These are phyloP conservation scores for Sebastes iracundus DNA, from an alignment of 2,797 vertebrate genomes.

Conservation along the genomic window DNA sequence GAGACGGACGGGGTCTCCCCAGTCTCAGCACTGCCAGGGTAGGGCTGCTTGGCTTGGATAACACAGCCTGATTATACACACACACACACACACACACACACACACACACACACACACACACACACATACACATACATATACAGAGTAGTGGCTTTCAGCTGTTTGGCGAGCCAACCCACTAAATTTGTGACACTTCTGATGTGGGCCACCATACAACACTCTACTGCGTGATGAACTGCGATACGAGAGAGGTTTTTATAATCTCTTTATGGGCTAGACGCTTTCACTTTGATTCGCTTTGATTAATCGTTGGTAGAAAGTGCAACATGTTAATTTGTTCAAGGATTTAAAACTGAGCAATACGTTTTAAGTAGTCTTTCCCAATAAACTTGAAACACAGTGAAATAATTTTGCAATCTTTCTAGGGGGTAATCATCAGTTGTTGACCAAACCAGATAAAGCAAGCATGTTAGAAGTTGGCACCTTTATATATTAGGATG, in stretches of 20 bases:
- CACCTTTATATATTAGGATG: neutral
- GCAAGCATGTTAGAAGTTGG: neutral
- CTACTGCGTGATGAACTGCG: slow-evolving; percentile 16
- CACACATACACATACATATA: slow-evolving; percentile 6
- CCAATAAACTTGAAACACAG: neutral
- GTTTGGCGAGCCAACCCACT: slow-evolving; percentile 16
- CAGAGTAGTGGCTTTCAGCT: slow-evolving; percentile 46
- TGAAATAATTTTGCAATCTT: neutral
- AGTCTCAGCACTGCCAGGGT: slow-evolving; percentile 60
- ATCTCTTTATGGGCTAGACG: slow-evolving; percentile 18
- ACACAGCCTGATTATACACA: slow-evolving; percentile 49
- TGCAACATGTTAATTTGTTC: slow-evolving; percentile 27
- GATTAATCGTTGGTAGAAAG: slow-evolving; percentile 25
- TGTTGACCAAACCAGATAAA: neutral
- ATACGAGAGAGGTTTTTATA: slow-evolving; percentile 23
- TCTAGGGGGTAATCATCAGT: neutral
- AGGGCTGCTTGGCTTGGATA: slow-evolving; percentile 59
- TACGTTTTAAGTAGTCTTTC: neutral
- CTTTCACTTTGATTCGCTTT: slow-evolving; percentile 7
- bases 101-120: slow-evolving; percentile 5
- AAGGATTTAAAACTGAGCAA: slow-evolving; percentile 2
- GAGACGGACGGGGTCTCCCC: slow-evolving; percentile 65
- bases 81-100: slow-evolving; percentile 4
- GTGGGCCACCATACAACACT: slow-evolving; percentile 13
- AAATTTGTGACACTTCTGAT: slow-evolving; percentile 38